These are phyloP conservation scores for Neomonachus schauinslandi DNA, from an alignment of 2,113 vertebrate species.

Conservation along the genomic window DNA sequence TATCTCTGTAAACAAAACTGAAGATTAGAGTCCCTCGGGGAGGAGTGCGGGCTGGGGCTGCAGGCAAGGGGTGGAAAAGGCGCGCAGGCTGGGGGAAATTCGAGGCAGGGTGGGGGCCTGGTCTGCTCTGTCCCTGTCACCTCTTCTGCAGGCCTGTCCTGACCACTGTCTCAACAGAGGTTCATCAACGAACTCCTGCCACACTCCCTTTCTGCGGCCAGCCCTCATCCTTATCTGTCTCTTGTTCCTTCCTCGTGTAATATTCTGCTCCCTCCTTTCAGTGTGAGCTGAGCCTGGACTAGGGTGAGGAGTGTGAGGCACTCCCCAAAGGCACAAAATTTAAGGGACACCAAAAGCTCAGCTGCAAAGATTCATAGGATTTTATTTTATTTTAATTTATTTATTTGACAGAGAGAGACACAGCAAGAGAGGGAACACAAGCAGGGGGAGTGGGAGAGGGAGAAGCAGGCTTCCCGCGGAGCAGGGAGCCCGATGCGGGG, in stretches of 20 bases:
- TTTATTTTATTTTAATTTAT: neutral
- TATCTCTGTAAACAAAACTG: neutral
- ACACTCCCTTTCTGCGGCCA: neutral
- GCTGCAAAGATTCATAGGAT: neutral
- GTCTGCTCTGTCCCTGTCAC: neutral
- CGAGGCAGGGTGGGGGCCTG: neutral
- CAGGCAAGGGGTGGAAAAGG: neutral
- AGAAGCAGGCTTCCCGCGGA: too few relatives aligned
- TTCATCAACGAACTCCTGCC: too few relatives aligned
- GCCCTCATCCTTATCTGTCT: neutral
- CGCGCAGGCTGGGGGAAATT: neutral
- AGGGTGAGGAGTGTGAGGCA: too few relatives aligned
- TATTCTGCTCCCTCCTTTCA: neutral
- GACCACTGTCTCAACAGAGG: neutral
- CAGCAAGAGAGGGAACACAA: too few relatives aligned
- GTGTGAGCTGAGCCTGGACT: neutral
- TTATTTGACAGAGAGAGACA: too few relatives aligned
- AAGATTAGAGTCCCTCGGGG: neutral
- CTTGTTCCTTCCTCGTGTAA: neutral
- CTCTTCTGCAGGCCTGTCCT: neutral
- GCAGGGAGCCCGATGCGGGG: too few relatives aligned
- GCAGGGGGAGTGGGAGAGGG: too few relatives aligned
- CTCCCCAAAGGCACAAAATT: neutral
- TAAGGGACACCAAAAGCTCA: neutral
- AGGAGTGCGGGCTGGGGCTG: too few relatives aligned